Conservation (phyloP, 2,113 vertebrate species). For the Phalacrocorax aristotelis region DNA sequence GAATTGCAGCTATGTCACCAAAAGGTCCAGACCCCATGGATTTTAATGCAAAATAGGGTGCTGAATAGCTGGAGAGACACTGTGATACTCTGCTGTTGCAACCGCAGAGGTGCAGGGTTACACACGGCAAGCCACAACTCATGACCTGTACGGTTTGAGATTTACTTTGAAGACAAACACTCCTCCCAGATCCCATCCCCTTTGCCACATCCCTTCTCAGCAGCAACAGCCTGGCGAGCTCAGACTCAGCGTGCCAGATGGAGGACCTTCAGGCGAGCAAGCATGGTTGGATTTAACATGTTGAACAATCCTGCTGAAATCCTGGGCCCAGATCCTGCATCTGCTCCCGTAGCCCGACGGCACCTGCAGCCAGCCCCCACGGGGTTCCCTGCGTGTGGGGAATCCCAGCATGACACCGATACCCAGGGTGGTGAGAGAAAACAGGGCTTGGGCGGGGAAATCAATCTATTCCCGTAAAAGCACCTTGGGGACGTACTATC, state of each 20-base stretch:
- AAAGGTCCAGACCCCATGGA: neutral
- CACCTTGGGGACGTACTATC: fast-evolving
- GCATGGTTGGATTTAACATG: neutral
- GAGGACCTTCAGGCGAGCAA: neutral
- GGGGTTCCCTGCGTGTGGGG: neutral
- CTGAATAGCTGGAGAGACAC: neutral
- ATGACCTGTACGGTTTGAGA: fast-evolving
- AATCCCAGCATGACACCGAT: neutral
- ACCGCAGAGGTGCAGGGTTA: neutral
- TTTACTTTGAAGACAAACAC: neutral
- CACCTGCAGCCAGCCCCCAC: fast-evolving
- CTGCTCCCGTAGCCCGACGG: neutral
- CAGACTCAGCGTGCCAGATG: neutral
- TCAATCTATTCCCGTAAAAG: fast-evolving
- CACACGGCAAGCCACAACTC: fast-evolving
- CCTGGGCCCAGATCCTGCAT: neutral
- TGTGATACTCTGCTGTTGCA: fast-evolving
- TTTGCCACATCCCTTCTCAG: neutral
- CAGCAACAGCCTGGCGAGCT: neutral
- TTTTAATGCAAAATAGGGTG: neutral
- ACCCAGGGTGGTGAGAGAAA: neutral
- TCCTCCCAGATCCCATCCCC: neutral
- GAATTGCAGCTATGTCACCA: neutral
- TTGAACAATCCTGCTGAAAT: neutral
- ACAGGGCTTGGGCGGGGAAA: neutral